A percentile compares a stretch with the other conserved stretches of the same genome.
phyloP scores from a whole-genome alignment of 2,888 invertebrate genomes.

The Dendrolimus houi region DNA sequence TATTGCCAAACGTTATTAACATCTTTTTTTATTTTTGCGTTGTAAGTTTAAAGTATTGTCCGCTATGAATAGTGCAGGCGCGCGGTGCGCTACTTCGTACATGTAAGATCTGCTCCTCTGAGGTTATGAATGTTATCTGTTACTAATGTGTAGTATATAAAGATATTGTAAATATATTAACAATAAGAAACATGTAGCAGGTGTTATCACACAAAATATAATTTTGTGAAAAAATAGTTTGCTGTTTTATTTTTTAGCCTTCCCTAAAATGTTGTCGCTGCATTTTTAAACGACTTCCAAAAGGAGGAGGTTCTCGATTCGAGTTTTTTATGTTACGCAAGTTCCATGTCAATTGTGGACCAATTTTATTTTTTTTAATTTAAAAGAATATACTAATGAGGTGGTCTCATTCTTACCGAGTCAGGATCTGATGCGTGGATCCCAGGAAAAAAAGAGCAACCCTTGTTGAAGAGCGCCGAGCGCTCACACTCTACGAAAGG shows the following conservation, averaged over 20 bases:
- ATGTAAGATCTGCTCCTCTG: constrained; percentile 71
- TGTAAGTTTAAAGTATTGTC: constrained; percentile 45
- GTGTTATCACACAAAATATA: constrained; percentile 78
- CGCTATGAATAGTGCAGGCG: constrained; percentile 15
- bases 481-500: too few relatives aligned
- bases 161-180: constrained; percentile 72
- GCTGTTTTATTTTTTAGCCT: constrained; percentile 31
- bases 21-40: constrained; percentile 44
- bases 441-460: too few relatives aligned
- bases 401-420: too few relatives aligned
- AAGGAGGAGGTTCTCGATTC: too few relatives aligned
- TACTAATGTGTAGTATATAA: constrained; percentile 75
- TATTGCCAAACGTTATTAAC: constrained; percentile 75
- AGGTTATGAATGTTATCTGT: constrained; percentile 76
- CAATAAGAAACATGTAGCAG: constrained; percentile 72
- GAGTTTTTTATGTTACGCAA: too few relatives aligned
- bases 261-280: too few relatives aligned
- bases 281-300: too few relatives aligned
- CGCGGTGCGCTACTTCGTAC: constrained; percentile 16
- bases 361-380: too few relatives aligned
- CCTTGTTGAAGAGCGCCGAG: too few relatives aligned
- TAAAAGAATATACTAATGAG: too few relatives aligned
- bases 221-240: constrained; percentile 67
- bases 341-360: too few relatives aligned
- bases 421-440: too few relatives aligned